Evolutionary conservation across 2,888 invertebrate genomes (phyloP), one percentile per base, ranked within the genome.

Genomic region (Rotaria magnacalcarata): DNA sequence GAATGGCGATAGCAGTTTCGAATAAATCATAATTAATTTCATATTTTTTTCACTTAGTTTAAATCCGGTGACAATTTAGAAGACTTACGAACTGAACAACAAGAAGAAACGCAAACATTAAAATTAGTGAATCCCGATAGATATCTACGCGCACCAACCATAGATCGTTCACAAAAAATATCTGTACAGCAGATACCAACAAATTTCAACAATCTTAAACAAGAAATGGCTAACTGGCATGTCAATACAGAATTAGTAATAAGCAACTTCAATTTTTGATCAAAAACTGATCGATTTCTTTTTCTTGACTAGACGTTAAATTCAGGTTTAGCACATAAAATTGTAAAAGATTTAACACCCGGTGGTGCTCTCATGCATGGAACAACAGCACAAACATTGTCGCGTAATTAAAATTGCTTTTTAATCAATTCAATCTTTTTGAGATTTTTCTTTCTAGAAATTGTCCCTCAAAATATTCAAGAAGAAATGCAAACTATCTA

Each of bases 401-500:
- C 80, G n/a, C 80, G 80, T 80, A 80, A 80, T 19, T 8, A 5
- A 19, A 80, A 60, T 60, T 67, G 3, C 0, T 16, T 0, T 10
- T 5, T 3, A 67, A 4, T 34, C 19, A 5, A 67, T 10, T 19
- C 19, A 67, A 67, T 60, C 11, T 2, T 11, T 34, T 19, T 41
- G n/a, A 4, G 34, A 21, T 3, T 54, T 21, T 54, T 52, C 34
- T 16, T 34, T 24, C 47, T 80, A 80, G 80, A 80, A 80, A 80
- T 80, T n/a, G 80, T 86, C n/a, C 85, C 80, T 34, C 85, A 86
- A 58, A n/a, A n/a, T n/a, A 84, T 74, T 34, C 86, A 86, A 74
- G 85, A 85, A 67, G 86, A 86, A 80, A 86, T 86, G 74, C 85
- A 85, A 52, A 54, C 80, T 6, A 84, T 86, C n/a, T 86, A 86